phyloP scores from a whole-genome alignment of 2,113 vertebrate species.

The Girardinichthys multiradiatus region DNA sequence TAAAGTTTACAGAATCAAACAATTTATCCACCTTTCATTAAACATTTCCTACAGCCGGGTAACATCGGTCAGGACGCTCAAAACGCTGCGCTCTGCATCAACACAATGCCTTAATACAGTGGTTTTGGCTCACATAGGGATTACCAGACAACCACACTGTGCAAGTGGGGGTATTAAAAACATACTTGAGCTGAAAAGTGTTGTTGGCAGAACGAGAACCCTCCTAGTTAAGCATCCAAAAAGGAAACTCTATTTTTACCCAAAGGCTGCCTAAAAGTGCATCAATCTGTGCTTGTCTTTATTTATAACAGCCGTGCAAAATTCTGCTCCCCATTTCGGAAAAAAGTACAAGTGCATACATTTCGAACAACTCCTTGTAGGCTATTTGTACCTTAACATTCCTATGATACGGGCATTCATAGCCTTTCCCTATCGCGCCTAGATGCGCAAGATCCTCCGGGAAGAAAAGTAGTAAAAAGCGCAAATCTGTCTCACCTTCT shows the following conservation, averaged over 20 bases:
- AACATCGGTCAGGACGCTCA: neutral
- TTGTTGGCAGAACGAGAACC: neutral
- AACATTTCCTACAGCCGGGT: neutral
- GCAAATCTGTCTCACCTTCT: constrained; percentile 58
- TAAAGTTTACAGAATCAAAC: neutral
- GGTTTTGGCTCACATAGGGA: neutral
- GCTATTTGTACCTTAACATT: neutral
- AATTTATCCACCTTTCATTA: neutral
- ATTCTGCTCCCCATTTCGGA: neutral
- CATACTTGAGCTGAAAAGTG: neutral
- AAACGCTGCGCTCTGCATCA: constrained; percentile 15
- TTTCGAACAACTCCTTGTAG: neutral
- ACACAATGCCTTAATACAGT: neutral
- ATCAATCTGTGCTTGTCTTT: neutral
- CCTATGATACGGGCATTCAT: neutral
- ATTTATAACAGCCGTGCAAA: no score
- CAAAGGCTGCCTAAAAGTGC: neutral
- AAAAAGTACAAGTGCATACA: neutral
- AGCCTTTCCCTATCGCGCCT: neutral
- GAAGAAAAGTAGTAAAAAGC: constrained; percentile 10
- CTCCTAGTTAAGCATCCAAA: neutral
- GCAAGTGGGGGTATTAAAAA: neutral
- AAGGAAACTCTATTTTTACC: neutral
- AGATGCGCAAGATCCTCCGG: constrained; percentile 4
- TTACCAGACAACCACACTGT: neutral